A percentile compares a stretch with the other conserved stretches of the same genome.
Conservation (phyloP, 2,113 vertebrate species). For the Bubo scandiacus region DNA sequence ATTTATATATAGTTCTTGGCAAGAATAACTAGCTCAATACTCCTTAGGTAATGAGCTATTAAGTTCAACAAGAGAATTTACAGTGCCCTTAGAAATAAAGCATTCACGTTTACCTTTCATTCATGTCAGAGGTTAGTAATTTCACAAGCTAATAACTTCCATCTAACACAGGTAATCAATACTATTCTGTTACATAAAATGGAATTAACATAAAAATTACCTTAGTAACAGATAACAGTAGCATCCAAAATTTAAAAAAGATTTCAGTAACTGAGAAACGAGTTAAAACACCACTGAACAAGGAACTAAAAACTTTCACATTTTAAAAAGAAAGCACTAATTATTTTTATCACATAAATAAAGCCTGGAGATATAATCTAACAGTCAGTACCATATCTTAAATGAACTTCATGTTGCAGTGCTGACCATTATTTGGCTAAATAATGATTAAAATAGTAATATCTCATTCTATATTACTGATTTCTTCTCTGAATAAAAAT, state of each 20-base stretch:
- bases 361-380: background rate
- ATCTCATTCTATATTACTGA: background rate
- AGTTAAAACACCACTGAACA: background rate
- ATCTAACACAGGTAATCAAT: background rate
- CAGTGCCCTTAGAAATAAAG: background rate
- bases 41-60: conserved; percentile 32
- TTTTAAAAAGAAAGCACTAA: background rate
- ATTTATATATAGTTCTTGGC: conserved; percentile 2
- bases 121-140: conserved; percentile 12
- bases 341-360: background rate
- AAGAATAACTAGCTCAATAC: background rate
- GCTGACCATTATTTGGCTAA: background rate
- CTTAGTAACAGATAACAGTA: background rate
- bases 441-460: background rate
- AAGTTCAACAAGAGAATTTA: conserved; percentile 23
- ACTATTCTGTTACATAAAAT: background rate
- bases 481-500: background rate
- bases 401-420: background rate
- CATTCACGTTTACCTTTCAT: conserved; percentile 11
- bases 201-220: background rate
- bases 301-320: background rate
- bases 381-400: background rate
- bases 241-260: background rate
- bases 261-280: background rate
- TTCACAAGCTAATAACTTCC: background rate